Base-by-base conservation (phyloP, 2,888 invertebrate genomes). In the Temnothorax rugatulus region DNA sequence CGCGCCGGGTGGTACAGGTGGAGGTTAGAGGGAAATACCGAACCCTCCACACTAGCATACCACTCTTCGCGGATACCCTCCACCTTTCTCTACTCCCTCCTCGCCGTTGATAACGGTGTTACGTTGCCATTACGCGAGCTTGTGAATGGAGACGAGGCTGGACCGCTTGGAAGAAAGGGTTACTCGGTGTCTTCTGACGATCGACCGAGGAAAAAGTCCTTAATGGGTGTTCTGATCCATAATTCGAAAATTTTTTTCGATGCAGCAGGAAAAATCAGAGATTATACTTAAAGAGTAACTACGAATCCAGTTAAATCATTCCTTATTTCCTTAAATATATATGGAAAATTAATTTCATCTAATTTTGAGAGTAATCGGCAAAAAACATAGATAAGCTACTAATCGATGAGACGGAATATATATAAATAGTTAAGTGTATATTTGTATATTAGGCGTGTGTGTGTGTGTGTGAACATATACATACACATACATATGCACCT, bases 61-160 rank as follows among this genome's bases (percentile, higher is more conserved):
- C 84, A 82, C 74, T 87, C 87, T 84, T 54, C 66, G 59, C 79
- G 50, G 34, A 66, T 34, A 44, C 81, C 75, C 69, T 68, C 38
- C 7, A 41, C 13, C 34, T 41, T 57, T 59, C 44, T 63, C 47
- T 9, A n/a, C 41, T n/a, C n/a, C 34, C 68, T 11, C 34, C 64
- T 25, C 9, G 4, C 63, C 34, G 4, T 57, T 44, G 89, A 88
- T 89, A 89, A 86, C 85, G 69, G 77, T 73, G 84, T 74, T 85
- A 82, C 82, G 47, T 50, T 81, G 83, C 71, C 73, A 73, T 64
- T 85, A 82, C 83, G 81, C 47, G 71, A 71, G 74, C 81, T 87
- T 85, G 84, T 87, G 90, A 89, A 90, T 88, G 90, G 81, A 87
- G 82, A 79, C 86, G 83, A 84, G 82, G 77, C 77, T 54, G 75